Evolutionary conservation across 2,797 vertebrate species (phyloP), one percentile per base, ranked within the genome.

Genomic region (Scolopax bukidnonensis): DNA sequence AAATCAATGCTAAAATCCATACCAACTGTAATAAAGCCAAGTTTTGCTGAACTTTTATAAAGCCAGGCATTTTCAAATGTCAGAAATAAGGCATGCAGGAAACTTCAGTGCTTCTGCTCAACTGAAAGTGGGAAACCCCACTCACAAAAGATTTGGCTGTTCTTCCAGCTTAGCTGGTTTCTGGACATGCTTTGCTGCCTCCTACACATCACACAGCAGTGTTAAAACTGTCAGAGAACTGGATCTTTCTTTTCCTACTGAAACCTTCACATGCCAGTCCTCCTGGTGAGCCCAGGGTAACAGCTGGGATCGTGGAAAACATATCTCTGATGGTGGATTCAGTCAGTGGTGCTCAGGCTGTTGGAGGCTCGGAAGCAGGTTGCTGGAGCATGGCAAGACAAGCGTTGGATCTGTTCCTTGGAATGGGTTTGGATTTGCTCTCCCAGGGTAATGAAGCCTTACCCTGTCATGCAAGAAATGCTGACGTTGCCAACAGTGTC

Each of bases 21-120:
- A 82, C 45, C 13, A 77, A 60, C 48, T 56, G 38, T 53, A 84
- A 67, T 17, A 74, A 51, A 86, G 74, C 70, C 77, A 91, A 59
- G 28, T 77, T 76, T 77, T 82, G 69, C 36, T 53, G 78, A 79
- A 48, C 8, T 38, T 89, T 84, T 65, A 27, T 65, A 20, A 93
- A 90, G 43, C 59, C 48, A 89, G 56, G 12, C 32, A 77, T 88
- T 88, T 93, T 88, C 38, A 70, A 84, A 80, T 75, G 68, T 81
- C 71, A 89, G 61, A 94, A 89, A 65, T 88, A 88, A 94, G 51
- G 33, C 60, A 53, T 90, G 82, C 63, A 36, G 80, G 77, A 94
- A 94, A 85, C 57, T 68, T 71, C 32, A 73, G 7, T 64, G 20
- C 73, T 36, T 91, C 84, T 93, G 18, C 69, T 88, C 21, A 63